These are phyloP conservation scores for Homalodisca vitripennis DNA, from an alignment of 1,140 invertebrate species.

Conservation along the genomic window DNA sequence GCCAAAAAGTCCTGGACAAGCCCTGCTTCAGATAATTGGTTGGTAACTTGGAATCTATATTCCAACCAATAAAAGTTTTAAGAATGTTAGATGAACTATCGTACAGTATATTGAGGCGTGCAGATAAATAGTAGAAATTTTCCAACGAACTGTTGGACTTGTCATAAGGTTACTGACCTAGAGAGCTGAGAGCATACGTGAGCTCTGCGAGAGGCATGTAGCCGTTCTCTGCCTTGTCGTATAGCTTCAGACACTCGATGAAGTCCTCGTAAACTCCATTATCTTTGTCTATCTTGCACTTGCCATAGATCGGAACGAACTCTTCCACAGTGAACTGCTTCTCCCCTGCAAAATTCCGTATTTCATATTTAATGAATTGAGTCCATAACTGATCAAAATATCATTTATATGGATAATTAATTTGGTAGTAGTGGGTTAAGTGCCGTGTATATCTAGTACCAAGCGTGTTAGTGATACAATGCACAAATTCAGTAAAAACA, in stretches of 20 bases:
- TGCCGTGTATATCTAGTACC: too few species aligned
- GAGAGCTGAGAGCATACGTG: conserved; percentile 89
- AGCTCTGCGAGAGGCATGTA: conserved; percentile 96
- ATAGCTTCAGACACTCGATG: conserved; percentile 98
- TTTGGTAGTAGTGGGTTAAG: too few species aligned
- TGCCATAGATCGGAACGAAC: conserved; percentile 97
- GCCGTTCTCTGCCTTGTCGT: conserved; percentile 98
- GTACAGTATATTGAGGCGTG: too few species aligned
- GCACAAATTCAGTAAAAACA: too few species aligned
- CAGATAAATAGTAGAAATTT: background rate
- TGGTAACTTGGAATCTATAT: background rate
- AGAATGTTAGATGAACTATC: too few species aligned
- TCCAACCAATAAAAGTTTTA: background rate
- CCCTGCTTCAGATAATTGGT: background rate
- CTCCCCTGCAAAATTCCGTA: conserved; percentile 67
- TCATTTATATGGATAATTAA: too few species aligned
- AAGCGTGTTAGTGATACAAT: too few species aligned
- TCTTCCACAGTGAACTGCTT: conserved; percentile 88
- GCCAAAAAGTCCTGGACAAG: background rate
- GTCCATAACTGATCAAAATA: too few species aligned
- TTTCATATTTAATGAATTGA: too few species aligned
- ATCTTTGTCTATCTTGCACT: conserved; percentile 96
- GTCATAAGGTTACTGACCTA: conserved; percentile 64
- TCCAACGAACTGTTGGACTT: background rate
- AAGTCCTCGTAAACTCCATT: conserved; percentile 98